These are phyloP conservation scores for Cynopterus sphinx DNA, from an alignment of 2,797 vertebrate genomes.

Conservation along the genomic window DNA sequence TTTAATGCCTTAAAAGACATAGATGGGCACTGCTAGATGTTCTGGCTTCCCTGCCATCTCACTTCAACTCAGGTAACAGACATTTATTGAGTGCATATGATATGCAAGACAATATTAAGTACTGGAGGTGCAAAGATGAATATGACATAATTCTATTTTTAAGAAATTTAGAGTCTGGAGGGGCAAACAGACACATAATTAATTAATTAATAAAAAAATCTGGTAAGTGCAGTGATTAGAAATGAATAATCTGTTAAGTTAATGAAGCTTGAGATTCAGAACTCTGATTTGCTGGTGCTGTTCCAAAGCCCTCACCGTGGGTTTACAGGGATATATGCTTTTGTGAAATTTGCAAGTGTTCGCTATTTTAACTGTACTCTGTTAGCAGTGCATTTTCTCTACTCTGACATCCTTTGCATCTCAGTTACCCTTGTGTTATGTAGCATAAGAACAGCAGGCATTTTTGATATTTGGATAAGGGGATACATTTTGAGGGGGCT, in stretches of 20 bases:
- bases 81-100: background rate
- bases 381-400: background rate
- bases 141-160: background rate
- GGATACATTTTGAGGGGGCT: background rate
- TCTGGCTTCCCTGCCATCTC: background rate
- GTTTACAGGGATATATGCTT: background rate
- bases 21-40: background rate
- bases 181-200: background rate
- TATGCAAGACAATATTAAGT: background rate
- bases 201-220: conserved; percentile 20
- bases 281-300: background rate
- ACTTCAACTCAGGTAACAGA: background rate
- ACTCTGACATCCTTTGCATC: background rate
- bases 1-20: background rate
- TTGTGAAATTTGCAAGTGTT: background rate
- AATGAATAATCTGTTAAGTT: conserved; percentile 13
- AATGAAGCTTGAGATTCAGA: conserved; percentile 21
- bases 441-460: background rate
- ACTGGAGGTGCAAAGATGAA: background rate
- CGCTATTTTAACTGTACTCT: background rate
- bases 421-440: background rate
- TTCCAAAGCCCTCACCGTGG: conserved; percentile 7
- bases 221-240: conserved; percentile 39
- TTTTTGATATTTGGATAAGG: background rate
- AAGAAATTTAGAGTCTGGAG: background rate